Conservation (phyloP, 2,113 vertebrate genomes). For the Microcebus ravelobensis region DNA sequence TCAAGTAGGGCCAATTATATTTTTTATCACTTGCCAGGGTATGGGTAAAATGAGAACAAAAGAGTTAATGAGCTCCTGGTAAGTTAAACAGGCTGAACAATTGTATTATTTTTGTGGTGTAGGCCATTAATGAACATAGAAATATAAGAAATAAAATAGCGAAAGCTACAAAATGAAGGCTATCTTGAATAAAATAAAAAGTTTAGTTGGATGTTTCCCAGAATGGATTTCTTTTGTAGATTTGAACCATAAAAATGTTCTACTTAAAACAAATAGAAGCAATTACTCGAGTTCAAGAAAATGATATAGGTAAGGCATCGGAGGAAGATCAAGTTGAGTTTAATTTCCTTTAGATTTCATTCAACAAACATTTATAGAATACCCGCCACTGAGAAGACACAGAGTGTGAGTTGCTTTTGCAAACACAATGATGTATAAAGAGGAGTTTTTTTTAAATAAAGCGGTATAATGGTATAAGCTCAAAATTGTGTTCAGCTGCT, state of each 20-base stretch:
- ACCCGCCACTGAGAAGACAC: neutral
- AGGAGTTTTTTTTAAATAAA: neutral
- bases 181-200: slow-evolving; percentile 35
- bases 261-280: neutral
- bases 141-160: slow-evolving; percentile 29
- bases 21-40: slow-evolving; percentile 52
- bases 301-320: neutral
- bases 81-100: slow-evolving; percentile 50
- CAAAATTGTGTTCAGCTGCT: neutral
- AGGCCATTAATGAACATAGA: slow-evolving; percentile 52
- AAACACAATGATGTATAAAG: neutral
- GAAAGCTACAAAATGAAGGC: slow-evolving; percentile 38
- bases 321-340: neutral
- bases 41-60: slow-evolving; percentile 65
- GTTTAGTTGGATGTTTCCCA: neutral
- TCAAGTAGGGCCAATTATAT: slow-evolving; percentile 41
- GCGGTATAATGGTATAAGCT: neutral
- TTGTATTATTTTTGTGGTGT: slow-evolving; percentile 53
- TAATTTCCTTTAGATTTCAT: neutral
- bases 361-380: neutral
- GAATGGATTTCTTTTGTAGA: neutral
- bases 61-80: slow-evolving; percentile 45
- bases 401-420: neutral
- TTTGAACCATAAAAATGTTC: neutral
- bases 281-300: neutral